Evolutionary conservation across 1,140 invertebrate species (phyloP).

Genomic region (Scaptomyza montana): DNA sequence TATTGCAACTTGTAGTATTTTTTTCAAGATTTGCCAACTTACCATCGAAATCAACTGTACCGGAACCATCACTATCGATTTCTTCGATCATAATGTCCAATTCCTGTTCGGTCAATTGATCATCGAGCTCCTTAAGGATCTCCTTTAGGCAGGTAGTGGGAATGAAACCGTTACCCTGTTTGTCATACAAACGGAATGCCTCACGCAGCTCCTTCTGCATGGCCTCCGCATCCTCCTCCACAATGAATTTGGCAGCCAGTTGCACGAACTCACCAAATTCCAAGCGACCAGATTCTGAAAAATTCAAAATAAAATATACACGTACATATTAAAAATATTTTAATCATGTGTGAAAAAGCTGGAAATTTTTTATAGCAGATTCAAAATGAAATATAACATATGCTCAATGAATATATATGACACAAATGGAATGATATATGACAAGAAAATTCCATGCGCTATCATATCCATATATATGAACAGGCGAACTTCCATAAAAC

Average conservation of each 20-base stretch:
- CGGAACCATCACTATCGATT: slow-evolving; percentile 97
- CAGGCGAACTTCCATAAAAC: neutral
- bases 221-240: slow-evolving; percentile 97
- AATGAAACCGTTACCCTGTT: slow-evolving; percentile 97
- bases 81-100: slow-evolving; percentile 98
- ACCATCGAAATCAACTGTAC: slow-evolving; percentile 88
- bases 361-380: slow-evolving; percentile 12
- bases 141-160: slow-evolving; percentile 95
- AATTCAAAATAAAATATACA: neutral
- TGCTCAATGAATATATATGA: slow-evolving; percentile 44
- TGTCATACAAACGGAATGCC: slow-evolving; percentile 95
- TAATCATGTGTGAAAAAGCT: slow-evolving; percentile 25
- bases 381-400: slow-evolving; percentile 21
- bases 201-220: slow-evolving; percentile 96
- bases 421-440: slow-evolving; percentile 15
- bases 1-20: neutral
- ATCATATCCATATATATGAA: slow-evolving; percentile 4
- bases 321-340: neutral
- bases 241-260: slow-evolving; percentile 96
- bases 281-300: slow-evolving; percentile 94
- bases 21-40: slow-evolving; percentile 48
- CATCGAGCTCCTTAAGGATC: slow-evolving; percentile 96
- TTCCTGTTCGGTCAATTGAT: slow-evolving; percentile 95
- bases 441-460: neutral
- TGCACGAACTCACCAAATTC: slow-evolving; percentile 98